Percentiles rank a stretch among this genome's conserved stretches.
phyloP scores from a whole-genome alignment of 2,797 vertebrate species.

The Picus viridis region DNA sequence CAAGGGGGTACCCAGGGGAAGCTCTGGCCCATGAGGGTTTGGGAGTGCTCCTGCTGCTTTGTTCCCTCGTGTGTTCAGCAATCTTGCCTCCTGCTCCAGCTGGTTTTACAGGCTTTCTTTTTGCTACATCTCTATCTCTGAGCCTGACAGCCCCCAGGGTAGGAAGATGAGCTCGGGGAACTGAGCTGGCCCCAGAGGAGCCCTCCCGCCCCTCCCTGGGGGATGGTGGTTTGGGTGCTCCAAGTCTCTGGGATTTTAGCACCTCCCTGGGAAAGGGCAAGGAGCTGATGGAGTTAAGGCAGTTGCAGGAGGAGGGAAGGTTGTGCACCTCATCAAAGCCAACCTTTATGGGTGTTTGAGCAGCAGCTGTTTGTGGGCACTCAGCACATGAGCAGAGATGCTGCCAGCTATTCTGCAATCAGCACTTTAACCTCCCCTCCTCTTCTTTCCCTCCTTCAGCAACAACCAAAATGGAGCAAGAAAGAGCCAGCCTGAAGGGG shows the following conservation, averaged over 20 bases:
- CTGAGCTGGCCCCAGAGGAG: accelerated
- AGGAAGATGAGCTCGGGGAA: not conserved
- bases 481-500: not conserved
- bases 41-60: not conserved
- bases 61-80: not conserved
- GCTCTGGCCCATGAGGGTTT: not conserved
- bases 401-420: not conserved
- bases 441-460: not conserved
- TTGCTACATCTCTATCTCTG: not conserved
- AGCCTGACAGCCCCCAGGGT: accelerated
- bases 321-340: not conserved
- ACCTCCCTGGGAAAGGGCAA: not conserved
- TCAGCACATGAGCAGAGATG: not conserved
- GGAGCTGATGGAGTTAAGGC: not conserved
- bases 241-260: not conserved
- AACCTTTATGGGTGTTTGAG: not conserved
- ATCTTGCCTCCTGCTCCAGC: not conserved
- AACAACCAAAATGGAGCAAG: not conserved
- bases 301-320: not conserved
- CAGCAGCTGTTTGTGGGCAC: not conserved
- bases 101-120: not conserved
- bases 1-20: not conserved
- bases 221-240: accelerated
- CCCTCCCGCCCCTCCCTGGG: not conserved
- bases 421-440: not conserved